A percentile compares a stretch with the other conserved stretches of the same genome.
These are phyloP conservation scores for Drosophila parabipectinata DNA, from an alignment of 1,140 invertebrate genomes.

Conservation along the genomic window DNA sequence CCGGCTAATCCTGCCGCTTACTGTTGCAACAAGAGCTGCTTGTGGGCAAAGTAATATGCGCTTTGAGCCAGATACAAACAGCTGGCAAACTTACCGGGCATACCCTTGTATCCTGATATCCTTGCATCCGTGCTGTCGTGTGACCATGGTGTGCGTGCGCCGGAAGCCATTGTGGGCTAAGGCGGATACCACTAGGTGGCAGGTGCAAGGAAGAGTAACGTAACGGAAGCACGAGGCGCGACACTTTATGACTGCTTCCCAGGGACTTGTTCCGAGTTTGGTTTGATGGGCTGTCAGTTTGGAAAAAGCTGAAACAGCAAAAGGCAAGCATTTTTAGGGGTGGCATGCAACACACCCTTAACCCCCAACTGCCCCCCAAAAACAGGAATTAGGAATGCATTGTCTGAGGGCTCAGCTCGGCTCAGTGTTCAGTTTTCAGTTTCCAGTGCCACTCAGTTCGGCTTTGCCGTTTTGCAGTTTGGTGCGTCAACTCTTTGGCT, in stretches of 20 bases:
- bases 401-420: constrained; percentile 55
- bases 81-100: constrained; percentile 31
- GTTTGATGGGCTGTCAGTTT: constrained; percentile 31
- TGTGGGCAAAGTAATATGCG: constrained; percentile 63
- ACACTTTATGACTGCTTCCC: constrained; percentile 69
- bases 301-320: constrained; percentile 13
- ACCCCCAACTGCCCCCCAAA: constrained; percentile 6
- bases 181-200: constrained; percentile 32
- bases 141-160: constrained; percentile 47
- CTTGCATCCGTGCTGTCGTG: not conserved
- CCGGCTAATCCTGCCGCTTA: constrained; percentile 62
- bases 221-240: constrained; percentile 59
- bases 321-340: not conserved
- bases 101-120: not conserved
- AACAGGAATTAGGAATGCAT: constrained; percentile 74
- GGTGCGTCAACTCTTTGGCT: constrained; percentile 73
- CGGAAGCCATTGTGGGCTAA: constrained; percentile 75
- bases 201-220: constrained; percentile 14
- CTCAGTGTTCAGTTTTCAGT: constrained; percentile 12
- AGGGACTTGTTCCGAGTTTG: constrained; percentile 27
- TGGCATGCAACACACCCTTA: constrained; percentile 4
- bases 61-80: constrained; percentile 53
- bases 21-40: constrained; percentile 51
- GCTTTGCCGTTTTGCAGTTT: constrained; percentile 27
- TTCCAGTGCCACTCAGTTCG: constrained; percentile 30